phyloP scores from a whole-genome alignment of 2,797 vertebrate genomes.

The Nannoperca australis region DNA sequence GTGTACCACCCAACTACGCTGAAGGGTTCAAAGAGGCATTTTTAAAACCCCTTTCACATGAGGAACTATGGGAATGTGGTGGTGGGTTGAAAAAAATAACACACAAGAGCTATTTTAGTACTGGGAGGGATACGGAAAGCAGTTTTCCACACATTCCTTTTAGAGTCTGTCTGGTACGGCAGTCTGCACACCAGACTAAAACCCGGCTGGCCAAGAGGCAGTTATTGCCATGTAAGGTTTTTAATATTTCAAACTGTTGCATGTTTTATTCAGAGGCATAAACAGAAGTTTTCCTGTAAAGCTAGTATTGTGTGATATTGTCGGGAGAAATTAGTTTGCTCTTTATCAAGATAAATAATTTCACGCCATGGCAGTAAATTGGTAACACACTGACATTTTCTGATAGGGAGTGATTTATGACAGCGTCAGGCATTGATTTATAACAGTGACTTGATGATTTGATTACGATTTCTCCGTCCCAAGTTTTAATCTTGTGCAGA shows the following conservation, averaged over 20 bases:
- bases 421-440: constrained; percentile 35
- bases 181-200: constrained; percentile 57
- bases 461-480: neutral
- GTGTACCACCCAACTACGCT: constrained; percentile 26
- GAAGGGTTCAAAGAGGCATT: constrained; percentile 65
- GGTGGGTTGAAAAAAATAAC: constrained; percentile 63
- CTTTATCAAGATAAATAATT: constrained; percentile 28
- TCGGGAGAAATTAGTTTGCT: neutral
- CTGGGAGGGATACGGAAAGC: constrained; percentile 75
- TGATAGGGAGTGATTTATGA: constrained; percentile 23
- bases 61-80: constrained; percentile 74
- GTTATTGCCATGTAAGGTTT: constrained; percentile 30
- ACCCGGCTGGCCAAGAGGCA: constrained; percentile 38
- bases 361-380: neutral
- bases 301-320: neutral
- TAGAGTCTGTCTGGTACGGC: constrained; percentile 56
- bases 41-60: constrained; percentile 66
- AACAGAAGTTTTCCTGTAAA: constrained; percentile 21
- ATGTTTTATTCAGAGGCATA: constrained; percentile 26
- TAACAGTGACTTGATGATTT: constrained; percentile 10
- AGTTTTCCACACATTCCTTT: constrained; percentile 82
- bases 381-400: neutral
- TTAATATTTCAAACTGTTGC: constrained; percentile 20
- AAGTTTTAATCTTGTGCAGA: constrained; percentile 9
- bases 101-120: constrained; percentile 77